Base-by-base conservation (phyloP, 2,888 invertebrate species). In the Drosophila cyrtoloma region DNA sequence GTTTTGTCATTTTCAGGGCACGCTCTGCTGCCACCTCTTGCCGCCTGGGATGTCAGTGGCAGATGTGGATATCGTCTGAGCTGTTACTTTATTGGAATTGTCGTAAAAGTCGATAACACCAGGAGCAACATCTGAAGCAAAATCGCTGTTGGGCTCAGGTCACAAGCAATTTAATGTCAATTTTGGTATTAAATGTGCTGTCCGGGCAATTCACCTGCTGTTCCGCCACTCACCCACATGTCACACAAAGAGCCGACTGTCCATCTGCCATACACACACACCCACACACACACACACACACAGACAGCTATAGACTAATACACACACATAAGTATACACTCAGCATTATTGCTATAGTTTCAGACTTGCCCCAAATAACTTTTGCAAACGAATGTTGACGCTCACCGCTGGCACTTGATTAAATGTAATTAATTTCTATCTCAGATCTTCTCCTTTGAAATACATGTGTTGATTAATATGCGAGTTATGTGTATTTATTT, bases 161-260 rank as follows among this genome's bases (percentile, higher is more conserved):
- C 91, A 89, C 77, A 90, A 89, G 91, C 89, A 90, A 90, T 90
- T 87, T 87, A 89, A 90, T 87, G 89, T 87, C 87, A 90, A 90
- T 87, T 90, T 90, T 79, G 79, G 85, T 90, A 87, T 87, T 86
- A 90, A 89, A 81, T 85, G 82, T 84, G 90, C 82, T 77, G 82
- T 71, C 81, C 74, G 68, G 69, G 67, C 88, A 85, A 75, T 78
- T 89, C 86, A 83, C 88, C 86, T 90, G 86, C 88, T 71, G 75
- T 65, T 71, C 56, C 62, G 56, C 69, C 64, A 74, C 79, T 74
- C 74, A 71, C 55, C 55, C 60, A 71, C 75, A 79, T 61, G 61
- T 39, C 57, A 53, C 53, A 47, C 58, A 44, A 22, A 56, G 19
- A 50, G 51, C 59, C 42, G 10, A 53, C 7, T 65, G 69, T 47